Conservation (phyloP, 2,797 vertebrate genomes). For the Rousettus madagascariensis region DNA sequence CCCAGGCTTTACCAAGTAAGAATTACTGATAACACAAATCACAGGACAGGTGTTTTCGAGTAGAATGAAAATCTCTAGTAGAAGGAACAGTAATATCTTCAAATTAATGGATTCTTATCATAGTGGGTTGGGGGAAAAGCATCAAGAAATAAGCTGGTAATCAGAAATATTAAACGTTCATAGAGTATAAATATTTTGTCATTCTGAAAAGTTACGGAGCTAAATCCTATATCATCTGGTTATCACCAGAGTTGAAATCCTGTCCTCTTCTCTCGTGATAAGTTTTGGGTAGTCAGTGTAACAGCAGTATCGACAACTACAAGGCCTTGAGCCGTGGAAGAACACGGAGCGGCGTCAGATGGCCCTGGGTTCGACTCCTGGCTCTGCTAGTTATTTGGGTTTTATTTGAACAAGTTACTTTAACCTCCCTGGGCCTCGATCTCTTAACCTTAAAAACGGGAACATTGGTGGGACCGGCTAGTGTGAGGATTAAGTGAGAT, state of each 20-base stretch:
- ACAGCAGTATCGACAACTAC: neutral
- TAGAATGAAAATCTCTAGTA: neutral
- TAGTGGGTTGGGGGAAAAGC: neutral
- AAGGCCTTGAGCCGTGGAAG: neutral
- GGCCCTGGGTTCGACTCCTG: neutral
- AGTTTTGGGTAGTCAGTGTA: neutral
- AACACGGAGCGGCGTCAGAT: neutral
- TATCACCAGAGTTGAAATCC: neutral
- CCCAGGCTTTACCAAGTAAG: neutral
- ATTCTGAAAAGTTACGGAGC: neutral
- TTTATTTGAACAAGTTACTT: neutral
- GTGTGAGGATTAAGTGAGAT: neutral
- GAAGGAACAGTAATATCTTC: neutral
- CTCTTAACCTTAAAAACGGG: neutral
- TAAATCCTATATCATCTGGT: neutral
- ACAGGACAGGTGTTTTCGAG: neutral
- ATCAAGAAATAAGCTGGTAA: neutral
- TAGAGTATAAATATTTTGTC: neutral
- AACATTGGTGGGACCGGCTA: neutral
- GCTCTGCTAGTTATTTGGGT: neutral
- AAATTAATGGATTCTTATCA: conserved; percentile 19
- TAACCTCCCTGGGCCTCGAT: neutral
- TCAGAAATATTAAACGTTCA: conserved; percentile 31
- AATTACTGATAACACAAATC: neutral
- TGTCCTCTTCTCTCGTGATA: neutral